Percentiles rank a stretch among this genome's conserved stretches.
These are phyloP conservation scores for Diorhabda carinulata DNA, from an alignment of 1,140 invertebrate genomes.

Conservation along the genomic window DNA sequence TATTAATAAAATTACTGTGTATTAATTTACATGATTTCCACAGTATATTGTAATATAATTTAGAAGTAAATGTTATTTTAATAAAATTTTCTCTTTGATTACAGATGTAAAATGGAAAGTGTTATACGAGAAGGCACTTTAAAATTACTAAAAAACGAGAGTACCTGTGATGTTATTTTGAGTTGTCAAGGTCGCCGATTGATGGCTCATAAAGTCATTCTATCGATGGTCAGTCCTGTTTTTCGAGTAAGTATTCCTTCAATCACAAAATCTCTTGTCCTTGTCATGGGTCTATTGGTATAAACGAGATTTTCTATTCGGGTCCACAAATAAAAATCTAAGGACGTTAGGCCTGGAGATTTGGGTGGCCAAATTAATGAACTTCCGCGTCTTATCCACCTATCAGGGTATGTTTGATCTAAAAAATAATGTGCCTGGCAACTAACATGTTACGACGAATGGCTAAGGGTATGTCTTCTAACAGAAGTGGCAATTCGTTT, in stretches of 20 bases:
- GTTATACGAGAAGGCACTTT: conserved; percentile 42
- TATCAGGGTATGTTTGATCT: no score
- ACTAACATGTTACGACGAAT: no score
- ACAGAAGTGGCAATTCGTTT: no score
- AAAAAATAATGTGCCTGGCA: no score
- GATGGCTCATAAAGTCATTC: conserved; percentile 44
- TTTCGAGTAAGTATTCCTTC: conserved; percentile 37
- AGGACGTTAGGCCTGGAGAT: no score
- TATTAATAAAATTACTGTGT: neutral
- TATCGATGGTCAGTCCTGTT: conserved; percentile 46
- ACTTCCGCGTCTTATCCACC: no score
- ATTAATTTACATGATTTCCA: neutral
- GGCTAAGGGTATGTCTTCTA: no score
- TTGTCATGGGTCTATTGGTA: no score
- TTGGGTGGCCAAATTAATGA: no score
- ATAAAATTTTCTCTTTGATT: conserved; percentile 20
- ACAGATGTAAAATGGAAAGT: conserved; percentile 38
- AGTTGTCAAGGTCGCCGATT: conserved; percentile 41
- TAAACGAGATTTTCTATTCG: no score
- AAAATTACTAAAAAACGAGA: conserved; percentile 38
- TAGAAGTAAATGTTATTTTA: neutral
- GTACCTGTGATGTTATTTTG: conserved; percentile 43
- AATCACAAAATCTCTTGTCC: no score
- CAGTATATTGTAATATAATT: neutral
- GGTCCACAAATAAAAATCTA: no score